Percentiles rank a stretch among this genome's conserved stretches.
Conservation (phyloP, 2,888 invertebrate genomes). For the Heliconius ethilla region DNA sequence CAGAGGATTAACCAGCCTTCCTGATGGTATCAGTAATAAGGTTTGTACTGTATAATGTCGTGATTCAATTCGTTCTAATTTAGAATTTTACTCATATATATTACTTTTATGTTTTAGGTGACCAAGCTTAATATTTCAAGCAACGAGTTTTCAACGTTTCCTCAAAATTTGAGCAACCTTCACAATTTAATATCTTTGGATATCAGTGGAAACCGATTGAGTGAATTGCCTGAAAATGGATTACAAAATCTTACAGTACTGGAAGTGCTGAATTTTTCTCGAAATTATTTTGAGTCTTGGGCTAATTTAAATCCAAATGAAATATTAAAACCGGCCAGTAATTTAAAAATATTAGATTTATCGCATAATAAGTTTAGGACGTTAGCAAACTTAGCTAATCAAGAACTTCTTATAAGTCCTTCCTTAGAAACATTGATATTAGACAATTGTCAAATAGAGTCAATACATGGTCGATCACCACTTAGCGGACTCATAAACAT, state of each 20-base stretch:
- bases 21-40: constrained; percentile 65
- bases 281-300: constrained; percentile 84
- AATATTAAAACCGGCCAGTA: constrained; percentile 73
- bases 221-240: constrained; percentile 70
- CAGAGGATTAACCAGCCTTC: no score
- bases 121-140: constrained; percentile 85
- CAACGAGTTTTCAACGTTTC: constrained; percentile 83
- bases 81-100: neutral
- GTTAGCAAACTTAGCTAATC: constrained; percentile 75
- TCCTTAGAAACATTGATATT: constrained; percentile 83
- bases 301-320: constrained; percentile 79
- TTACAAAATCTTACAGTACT: constrained; percentile 81
- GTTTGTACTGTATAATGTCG: constrained; percentile 50
- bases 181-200: constrained; percentile 64
- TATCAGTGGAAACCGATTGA: constrained; percentile 77
- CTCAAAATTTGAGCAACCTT: constrained; percentile 62
- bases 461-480: constrained; percentile 76
- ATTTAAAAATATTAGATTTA: constrained; percentile 83
- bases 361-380: constrained; percentile 83
- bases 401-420: constrained; percentile 80
- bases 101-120: constrained; percentile 72
- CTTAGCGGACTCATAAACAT: constrained; percentile 78
- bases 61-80: neutral
- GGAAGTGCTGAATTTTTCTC: constrained; percentile 83
- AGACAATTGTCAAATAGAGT: constrained; percentile 83